These are phyloP conservation scores for Coboldia fuscipes DNA, from an alignment of 1,140 invertebrate genomes.

Conservation along the genomic window DNA sequence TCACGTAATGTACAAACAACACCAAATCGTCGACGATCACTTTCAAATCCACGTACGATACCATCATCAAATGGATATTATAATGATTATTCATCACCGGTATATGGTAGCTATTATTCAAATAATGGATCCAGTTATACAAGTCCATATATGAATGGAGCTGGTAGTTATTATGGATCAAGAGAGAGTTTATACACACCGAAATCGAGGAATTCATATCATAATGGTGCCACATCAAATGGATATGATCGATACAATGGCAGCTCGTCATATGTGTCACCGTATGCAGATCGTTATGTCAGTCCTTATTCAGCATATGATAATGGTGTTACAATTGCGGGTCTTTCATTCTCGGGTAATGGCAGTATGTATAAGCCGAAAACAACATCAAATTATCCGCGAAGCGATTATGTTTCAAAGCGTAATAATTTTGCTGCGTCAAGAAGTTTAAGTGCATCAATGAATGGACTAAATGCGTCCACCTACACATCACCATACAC, in stretches of 20 bases:
- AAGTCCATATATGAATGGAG: slow-evolving; percentile 11
- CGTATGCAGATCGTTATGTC: slow-evolving; percentile 12
- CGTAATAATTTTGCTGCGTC: slow-evolving; percentile 4
- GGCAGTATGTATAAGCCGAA: not conserved
- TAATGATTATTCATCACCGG: not conserved
- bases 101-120: not conserved
- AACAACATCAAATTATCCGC: slow-evolving; percentile 8
- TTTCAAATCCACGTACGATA: slow-evolving; percentile 13
- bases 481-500: slow-evolving; percentile 2
- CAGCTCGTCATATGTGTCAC: slow-evolving; percentile 6
- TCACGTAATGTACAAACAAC: slow-evolving; percentile 11
- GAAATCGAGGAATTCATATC: slow-evolving; percentile 2
- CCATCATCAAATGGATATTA: slow-evolving; percentile 10
- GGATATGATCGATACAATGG: slow-evolving; percentile 1
- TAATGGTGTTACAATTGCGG: slow-evolving; percentile 20
- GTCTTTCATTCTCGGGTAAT: slow-evolving; percentile 10
- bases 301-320: slow-evolving; percentile 20
- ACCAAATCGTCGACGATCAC: slow-evolving; percentile 12
- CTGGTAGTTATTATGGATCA: slow-evolving; percentile 14
- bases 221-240: not conserved
- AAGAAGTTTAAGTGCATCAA: slow-evolving; percentile 9
- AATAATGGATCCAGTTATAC: slow-evolving; percentile 9
- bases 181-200: slow-evolving; percentile 16
- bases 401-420: slow-evolving; percentile 7
- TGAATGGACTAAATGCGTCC: slow-evolving; percentile 12